Conservation (phyloP, 2,888 invertebrate genomes). For the Philereme vetulata region DNA sequence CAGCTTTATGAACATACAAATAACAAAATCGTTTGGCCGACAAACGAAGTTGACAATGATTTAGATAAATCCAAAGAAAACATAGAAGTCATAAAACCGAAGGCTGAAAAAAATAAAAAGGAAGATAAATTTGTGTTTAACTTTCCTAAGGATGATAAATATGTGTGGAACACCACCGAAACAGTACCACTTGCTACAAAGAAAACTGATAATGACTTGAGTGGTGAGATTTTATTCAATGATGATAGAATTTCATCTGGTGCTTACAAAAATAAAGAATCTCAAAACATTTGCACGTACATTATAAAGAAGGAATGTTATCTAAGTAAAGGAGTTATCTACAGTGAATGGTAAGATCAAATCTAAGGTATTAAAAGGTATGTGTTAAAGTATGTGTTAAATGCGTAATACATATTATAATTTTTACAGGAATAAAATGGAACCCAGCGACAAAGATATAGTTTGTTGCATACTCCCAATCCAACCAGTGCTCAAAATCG, state of each 20-base stretch:
- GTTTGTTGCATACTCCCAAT: conserved; percentile 63
- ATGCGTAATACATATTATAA: background rate
- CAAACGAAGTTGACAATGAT: conserved; percentile 18
- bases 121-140: conserved; percentile 33
- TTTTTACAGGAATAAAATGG: conserved; percentile 40
- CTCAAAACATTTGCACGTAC: conserved; percentile 42
- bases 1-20: conserved; percentile 40
- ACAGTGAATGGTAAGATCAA: conserved; percentile 32
- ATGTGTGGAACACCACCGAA: conserved; percentile 19
- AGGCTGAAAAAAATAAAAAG: conserved; percentile 17
- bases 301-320: conserved; percentile 58
- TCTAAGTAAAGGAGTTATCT: conserved; percentile 53
- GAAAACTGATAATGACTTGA: conserved; percentile 19
- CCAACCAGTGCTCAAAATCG: conserved; percentile 23
- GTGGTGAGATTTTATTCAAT: conserved; percentile 15
- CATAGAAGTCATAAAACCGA: conserved; percentile 12
- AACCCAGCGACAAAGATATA: conserved; percentile 35
- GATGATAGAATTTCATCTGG: conserved; percentile 16
- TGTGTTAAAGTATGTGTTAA: background rate
- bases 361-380: background rate
- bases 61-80: conserved; percentile 18
- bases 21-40: conserved; percentile 40
- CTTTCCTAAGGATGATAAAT: conserved; percentile 33
- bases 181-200: conserved; percentile 2
- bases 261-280: conserved; percentile 24